Evolutionary conservation across 2,113 vertebrate genomes (phyloP), one percentile per base, ranked within the genome.

Genomic region (Nipponia nippon): DNA sequence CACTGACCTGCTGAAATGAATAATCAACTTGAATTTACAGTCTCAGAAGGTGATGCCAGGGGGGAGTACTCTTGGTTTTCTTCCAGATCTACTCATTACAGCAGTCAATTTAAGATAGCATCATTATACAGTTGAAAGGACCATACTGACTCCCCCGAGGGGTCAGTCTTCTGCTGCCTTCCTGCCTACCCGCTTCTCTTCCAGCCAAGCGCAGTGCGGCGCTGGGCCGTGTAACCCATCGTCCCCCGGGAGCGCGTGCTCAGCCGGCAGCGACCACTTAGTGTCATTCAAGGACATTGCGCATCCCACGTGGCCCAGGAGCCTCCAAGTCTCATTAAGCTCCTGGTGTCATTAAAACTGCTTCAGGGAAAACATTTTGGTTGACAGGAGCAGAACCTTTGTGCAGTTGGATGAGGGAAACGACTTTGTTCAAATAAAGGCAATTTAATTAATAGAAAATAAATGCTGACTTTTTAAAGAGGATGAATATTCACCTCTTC

Each of bases 191-290:
- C 21, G 53, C 42, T 70, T 22, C 9, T 67, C 46, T 42, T 66
- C 40, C 56, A 76, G 80, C 13, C 71, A 34, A 44, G 62, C 2
- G 2, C 30, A n/a, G 38, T 1, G 8, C 29, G 40, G 29, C 16
- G 40, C 59, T 49, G 67, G 71, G 86, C 46, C 17, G 5, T 0
- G 2, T 8, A 90, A 52, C 11, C 53, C 47, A 13, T 19, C 0
- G 0, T 63, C 32, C 32, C 42, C 63, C 1, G 8, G 15, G 27
- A 78, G 56, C 14, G 19, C 0, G 0, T 16, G 44, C 29, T 71
- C 15, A 34, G 38, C 13, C 46, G 50, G 40, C 49, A 34, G 83
- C 9, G 73, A 82, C n/a, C 13, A 16, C 26, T 27, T 9, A 4
- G 14, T 19, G 23, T 59, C 70, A 34, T 49, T 26, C 49, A 56